Base-by-base conservation (phyloP, 1,140 invertebrate species). In the Odontomachus brunneus region DNA sequence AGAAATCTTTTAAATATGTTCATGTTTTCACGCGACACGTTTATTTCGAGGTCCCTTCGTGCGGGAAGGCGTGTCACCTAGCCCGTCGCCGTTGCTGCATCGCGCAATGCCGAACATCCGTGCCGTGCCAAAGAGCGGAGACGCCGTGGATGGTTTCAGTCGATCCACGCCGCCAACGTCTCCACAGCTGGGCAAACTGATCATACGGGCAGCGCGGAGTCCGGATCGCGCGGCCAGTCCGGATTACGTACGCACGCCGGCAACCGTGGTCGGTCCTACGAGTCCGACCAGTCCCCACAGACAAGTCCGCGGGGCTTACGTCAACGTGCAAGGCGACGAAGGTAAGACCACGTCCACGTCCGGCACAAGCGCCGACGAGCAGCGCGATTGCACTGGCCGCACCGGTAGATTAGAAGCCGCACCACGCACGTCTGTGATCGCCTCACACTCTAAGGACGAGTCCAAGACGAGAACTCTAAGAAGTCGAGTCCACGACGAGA, bases 261-360 rank as follows among this genome's bases (percentile, higher is more conserved):
- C 95, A 17, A 95, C 94, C 62, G 95, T 95, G 86, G 95, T 95
- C 49, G 94, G 93, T 76, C 95, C 95, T 24, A 95, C 95, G 44
- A 95, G 88, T 92, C 94, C 88, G 86, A 93, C 88, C 57, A 91
- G 89, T 85, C 78, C 89, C 44, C 92, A 90, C 67, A 92, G 87
- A 89, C 93, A 91, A 83, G 86, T 92, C 80, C 95, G 95, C 53
- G 96, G 96, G 69, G 96, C 96, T 80, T 96, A 96, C 92, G 96
- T 96, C 90, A 96, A 96, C 94, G 95, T 96, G 88, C 96, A 96
- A 91, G 95, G 95, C 90, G 94, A 95, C 89, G 94, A 96, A 94
- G 95, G 95, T 94, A 95, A 96, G 94, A 95, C 38, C 38, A 94
- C 95, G 89, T 86, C 86, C 84, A 86, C 95, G 94, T 90, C 94